These are phyloP conservation scores for Eupeodes luniger DNA, from an alignment of 2,888 invertebrate genomes.

Conservation along the genomic window DNA sequence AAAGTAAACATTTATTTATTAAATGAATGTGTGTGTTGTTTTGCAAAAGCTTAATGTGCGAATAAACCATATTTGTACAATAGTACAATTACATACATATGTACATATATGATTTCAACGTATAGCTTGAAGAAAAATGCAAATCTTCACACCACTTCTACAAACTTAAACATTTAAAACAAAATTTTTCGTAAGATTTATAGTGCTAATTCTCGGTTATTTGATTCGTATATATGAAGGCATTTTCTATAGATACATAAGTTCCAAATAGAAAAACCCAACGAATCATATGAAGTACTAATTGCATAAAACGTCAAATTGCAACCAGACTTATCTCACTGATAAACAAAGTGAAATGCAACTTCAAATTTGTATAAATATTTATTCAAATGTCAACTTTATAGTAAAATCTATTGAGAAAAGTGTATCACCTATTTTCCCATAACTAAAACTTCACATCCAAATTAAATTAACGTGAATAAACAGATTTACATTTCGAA, in stretches of 20 bases:
- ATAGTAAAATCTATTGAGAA: background rate
- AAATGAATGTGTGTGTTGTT: background rate
- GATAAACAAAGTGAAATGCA: background rate
- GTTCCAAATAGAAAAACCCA: background rate
- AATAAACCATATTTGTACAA: conserved; percentile 18
- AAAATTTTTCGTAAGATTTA: background rate
- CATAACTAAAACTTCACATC: background rate
- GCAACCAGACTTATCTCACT: too few relatives aligned
- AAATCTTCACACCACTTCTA: conserved; percentile 20
- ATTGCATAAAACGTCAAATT: background rate
- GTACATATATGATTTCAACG: background rate
- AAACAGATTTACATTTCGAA: conserved; percentile 9
- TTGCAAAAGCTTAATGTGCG: conserved; percentile 23
- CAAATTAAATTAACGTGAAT: conserved; percentile 39
- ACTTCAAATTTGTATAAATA: background rate
- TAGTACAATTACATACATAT: too few relatives aligned
- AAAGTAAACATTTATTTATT: background rate
- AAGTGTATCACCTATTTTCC: background rate
- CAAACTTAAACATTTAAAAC: background rate
- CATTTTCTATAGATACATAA: background rate
- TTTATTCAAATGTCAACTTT: background rate
- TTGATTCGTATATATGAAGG: conserved; percentile 4
- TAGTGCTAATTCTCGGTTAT: conserved; percentile 50
- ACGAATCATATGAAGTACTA: background rate
- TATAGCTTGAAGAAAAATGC: background rate